Evolutionary conservation across 2,113 vertebrate species (phyloP).

Genomic region (Zootoca vivipara): DNA sequence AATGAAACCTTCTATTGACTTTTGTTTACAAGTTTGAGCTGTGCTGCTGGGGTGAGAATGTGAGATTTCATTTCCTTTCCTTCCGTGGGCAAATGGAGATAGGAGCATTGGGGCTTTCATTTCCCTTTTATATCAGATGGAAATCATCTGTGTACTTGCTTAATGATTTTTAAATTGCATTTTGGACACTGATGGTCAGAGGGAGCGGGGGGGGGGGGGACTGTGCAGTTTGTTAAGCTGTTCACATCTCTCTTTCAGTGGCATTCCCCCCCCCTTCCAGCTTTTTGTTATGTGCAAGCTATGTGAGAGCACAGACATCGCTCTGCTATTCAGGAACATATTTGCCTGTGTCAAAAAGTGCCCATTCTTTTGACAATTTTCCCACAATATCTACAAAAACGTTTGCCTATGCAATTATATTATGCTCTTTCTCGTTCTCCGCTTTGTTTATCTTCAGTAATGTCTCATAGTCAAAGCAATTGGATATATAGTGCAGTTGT

Average conservation of each 20-base stretch:
- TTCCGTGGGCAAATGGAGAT: constrained; percentile 16
- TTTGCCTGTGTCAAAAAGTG: not conserved
- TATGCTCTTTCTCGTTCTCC: not conserved
- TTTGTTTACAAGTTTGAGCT: constrained; percentile 1
- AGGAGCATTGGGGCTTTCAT: constrained; percentile 38
- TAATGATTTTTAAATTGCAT: constrained; percentile 29
- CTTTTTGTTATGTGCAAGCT: not conserved
- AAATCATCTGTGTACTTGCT: constrained; percentile 1
- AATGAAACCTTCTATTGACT: not conserved
- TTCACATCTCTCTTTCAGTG: not conserved
- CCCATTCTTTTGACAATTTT: not conserved
- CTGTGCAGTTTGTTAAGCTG: accelerated
- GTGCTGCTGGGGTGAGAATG: constrained; percentile 7
- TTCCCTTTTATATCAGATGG: constrained; percentile 24
- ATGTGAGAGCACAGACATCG: not conserved
- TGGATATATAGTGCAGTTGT: not conserved
- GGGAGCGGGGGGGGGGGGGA: not conserved
- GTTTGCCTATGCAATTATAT: constrained; percentile 31
- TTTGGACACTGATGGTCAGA: accelerated
- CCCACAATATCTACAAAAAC: not conserved
- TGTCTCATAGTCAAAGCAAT: not conserved
- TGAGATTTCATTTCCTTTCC: constrained; percentile 42
- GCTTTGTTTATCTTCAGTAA: not conserved
- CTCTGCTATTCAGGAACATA: not conserved
- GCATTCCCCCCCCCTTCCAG: not conserved